Percentiles rank a stretch among this genome's conserved stretches.
Conservation (phyloP, 2,888 invertebrate species). For the Caenorhabditis virilis region DNA sequence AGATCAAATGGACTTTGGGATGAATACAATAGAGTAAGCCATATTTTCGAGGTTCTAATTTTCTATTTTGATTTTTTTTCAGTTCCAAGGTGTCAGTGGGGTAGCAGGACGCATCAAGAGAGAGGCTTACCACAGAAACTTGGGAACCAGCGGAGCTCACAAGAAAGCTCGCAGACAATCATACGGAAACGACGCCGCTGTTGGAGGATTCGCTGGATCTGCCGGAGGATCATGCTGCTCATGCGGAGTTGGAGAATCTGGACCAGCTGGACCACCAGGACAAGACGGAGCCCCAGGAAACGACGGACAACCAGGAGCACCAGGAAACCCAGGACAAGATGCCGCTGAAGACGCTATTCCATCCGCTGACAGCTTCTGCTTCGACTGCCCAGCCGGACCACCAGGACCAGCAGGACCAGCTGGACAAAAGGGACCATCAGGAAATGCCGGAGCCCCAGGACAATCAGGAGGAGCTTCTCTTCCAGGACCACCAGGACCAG, state of each 20-base stretch:
- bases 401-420: conserved; percentile 45
- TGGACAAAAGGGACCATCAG: conserved; percentile 50
- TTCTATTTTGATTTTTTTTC: not conserved
- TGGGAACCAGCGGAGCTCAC: conserved; percentile 30
- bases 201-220: conserved; percentile 37
- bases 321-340: conserved; percentile 49
- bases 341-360: conserved; percentile 38
- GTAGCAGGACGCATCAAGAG: conserved; percentile 43
- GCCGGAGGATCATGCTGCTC: conserved; percentile 48
- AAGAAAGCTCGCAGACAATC: conserved; percentile 30
- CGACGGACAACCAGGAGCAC: conserved; percentile 52
- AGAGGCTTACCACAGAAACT: conserved; percentile 28
- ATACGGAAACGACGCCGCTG: conserved; percentile 36
- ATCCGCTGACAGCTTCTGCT: conserved; percentile 50
- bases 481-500: conserved; percentile 47
- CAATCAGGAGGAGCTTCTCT: conserved; percentile 38
- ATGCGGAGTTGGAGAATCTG: conserved; percentile 50
- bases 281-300: conserved; percentile 52
- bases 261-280: conserved; percentile 52
- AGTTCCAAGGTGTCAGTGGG: conserved; percentile 37
- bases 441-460: conserved; percentile 48
- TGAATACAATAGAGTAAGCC: conserved; percentile 47
- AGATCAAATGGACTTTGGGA: conserved; percentile 54
- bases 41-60: not conserved
- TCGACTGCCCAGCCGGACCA: conserved; percentile 51